Base-by-base conservation (phyloP, 2,888 invertebrate species). In the Sthenelais limicola region DNA sequence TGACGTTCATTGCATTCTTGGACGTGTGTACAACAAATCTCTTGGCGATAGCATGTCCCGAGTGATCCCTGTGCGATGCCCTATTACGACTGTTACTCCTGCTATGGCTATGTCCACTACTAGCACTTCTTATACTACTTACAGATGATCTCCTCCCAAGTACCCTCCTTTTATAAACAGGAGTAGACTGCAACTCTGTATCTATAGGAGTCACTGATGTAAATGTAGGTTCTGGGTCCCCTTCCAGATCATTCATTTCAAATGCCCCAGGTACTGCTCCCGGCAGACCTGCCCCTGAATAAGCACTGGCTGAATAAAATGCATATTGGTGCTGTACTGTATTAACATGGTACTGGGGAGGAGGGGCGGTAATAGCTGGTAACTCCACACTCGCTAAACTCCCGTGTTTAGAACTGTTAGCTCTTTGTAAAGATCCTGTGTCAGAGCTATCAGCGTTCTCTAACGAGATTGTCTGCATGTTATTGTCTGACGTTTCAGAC, bases 181-280 rank as follows among this genome's bases (percentile, higher is more conserved):
- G 62, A 4, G 62, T 62, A 12, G 62, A 62, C 62, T 62, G 62
- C 24, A 62, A 26, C 24, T 62, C 62, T 7, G 62, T 62, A 28
- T 62, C 62, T 2, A 62, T 62, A 2, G 62, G 62, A 2, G 62
- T 62, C 7, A 62, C 62, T 7, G 62, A 62, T 12, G 62, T 62
- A 21, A 62, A 62, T 1, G 62, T 62, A 24, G 62, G 62, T 24
- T 62, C 62, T 43, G 43, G 35, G 21, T 62, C 62, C 1, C 35
- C 35, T 26, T 38, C 62, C 1, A 62, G 38, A 24, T 62, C 24
- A 18, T 38, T 62, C 24, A 62, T 33, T 24, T 62, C 62, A 21
- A 38, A 62, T 1, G 62, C 38, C 1, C 38, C 35, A 1, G 38
- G 26, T 24, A 62, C 62, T 35, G 62, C 62, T 2, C 62, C 62